phyloP scores from a whole-genome alignment of 2,113 vertebrate genomes.

The Nothobranchius kuhntae region DNA sequence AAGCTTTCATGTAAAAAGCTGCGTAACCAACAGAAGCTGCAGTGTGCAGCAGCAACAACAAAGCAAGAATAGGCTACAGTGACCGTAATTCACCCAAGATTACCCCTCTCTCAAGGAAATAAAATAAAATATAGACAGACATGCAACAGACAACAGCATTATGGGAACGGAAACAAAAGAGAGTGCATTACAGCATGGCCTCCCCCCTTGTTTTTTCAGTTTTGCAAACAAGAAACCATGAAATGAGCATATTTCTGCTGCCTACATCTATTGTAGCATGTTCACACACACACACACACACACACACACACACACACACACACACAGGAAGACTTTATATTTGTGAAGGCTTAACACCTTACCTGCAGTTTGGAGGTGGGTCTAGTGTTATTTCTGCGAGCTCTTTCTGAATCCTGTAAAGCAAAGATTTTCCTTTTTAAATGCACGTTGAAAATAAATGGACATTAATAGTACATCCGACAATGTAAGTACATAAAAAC shows the following conservation, averaged over 20 bases:
- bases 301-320: background rate
- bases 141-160: slow-evolving; percentile 27
- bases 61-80: background rate
- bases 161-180: slow-evolving; percentile 24
- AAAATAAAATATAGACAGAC: background rate
- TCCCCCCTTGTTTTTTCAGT: background rate
- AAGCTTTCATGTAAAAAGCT: slow-evolving; percentile 19
- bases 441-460: too few species aligned
- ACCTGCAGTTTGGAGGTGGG: slow-evolving; percentile 99
- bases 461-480: too few species aligned
- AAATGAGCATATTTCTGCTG: slow-evolving; percentile 3
- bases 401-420: slow-evolving; percentile 96
- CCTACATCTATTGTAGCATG: slow-evolving; percentile 26
- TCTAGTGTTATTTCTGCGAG: slow-evolving; percentile 99
- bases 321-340: slow-evolving; percentile 6
- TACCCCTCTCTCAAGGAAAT: slow-evolving; percentile 13
- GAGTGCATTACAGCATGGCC: slow-evolving; percentile 15
- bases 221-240: slow-evolving; percentile 9
- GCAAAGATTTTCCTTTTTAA: slow-evolving; percentile 21
- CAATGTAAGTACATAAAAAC: too few species aligned
- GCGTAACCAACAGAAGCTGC: background rate
- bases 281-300: background rate
- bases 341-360: slow-evolving; percentile 58
- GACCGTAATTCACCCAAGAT: slow-evolving; percentile 41
- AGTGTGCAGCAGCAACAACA: slow-evolving; percentile 10